Evolutionary conservation across 2,797 vertebrate species (phyloP).

Genomic region (Aeoliscus strigatus): DNA sequence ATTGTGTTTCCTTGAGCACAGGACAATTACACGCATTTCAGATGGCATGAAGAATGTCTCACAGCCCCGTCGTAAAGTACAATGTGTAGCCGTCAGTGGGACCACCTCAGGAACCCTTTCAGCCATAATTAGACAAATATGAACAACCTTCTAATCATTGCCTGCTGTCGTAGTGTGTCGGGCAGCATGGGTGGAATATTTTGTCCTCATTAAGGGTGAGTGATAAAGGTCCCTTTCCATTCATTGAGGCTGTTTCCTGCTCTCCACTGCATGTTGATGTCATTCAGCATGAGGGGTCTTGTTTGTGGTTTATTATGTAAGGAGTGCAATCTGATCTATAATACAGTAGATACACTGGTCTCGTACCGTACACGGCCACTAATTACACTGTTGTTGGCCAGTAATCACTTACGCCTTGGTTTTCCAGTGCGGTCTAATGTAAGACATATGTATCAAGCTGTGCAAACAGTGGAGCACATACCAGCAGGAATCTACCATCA

Average conservation of each 20-base stretch:
- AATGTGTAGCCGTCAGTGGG: constrained; percentile 13
- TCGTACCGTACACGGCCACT: constrained; percentile 34
- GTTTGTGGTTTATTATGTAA: constrained; percentile 54
- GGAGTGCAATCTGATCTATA: constrained; percentile 27
- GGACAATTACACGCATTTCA: constrained; percentile 30
- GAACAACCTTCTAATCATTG: constrained; percentile 42
- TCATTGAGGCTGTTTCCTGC: constrained; percentile 25
- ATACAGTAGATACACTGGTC: constrained; percentile 22
- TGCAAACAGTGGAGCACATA: constrained; percentile 32
- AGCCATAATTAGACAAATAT: constrained; percentile 40
- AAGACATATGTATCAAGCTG: constrained; percentile 38
- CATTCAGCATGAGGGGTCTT: constrained; percentile 33
- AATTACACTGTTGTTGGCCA: constrained; percentile 46
- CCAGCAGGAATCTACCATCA: constrained; percentile 11
- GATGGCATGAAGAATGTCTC: constrained; percentile 4
- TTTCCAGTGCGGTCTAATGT: constrained; percentile 35
- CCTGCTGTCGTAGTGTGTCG: constrained; percentile 42
- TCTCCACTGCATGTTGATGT: constrained; percentile 34
- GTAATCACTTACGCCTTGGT: constrained; percentile 36
- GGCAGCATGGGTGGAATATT: constrained; percentile 31
- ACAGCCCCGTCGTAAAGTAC: background rate
- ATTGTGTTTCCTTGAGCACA: constrained; percentile 20
- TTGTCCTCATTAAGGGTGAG: constrained; percentile 8
- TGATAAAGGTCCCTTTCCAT: constrained; percentile 25
- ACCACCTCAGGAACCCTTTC: constrained; percentile 26